A percentile compares a stretch with the other conserved stretches of the same genome.
Conservation (phyloP, 2,113 vertebrate species). For the Spea bombifrons region DNA sequence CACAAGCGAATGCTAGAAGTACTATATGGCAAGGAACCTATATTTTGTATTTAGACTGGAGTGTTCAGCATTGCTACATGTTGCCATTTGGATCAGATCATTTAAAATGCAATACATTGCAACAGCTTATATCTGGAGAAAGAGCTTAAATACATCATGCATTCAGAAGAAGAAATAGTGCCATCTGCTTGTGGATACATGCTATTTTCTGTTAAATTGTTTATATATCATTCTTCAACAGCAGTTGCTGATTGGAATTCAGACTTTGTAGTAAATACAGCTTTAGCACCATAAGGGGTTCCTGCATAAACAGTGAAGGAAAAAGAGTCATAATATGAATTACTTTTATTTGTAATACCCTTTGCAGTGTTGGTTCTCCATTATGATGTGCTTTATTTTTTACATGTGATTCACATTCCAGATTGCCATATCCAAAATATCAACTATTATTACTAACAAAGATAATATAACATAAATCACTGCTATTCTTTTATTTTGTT, state of each 20-base stretch:
- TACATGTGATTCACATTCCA: no score
- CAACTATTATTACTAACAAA: no score
- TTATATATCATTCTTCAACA: background rate
- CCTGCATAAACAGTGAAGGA: background rate
- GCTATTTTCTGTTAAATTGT: background rate
- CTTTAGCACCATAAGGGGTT: background rate
- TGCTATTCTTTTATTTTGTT: no score
- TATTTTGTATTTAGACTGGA: background rate
- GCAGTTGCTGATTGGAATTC: background rate
- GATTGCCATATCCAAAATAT: no score
- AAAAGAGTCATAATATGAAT: no score
- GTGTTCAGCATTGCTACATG: background rate
- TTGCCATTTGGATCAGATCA: background rate
- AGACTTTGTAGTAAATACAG: background rate
- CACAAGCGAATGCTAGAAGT: no score
- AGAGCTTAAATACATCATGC: background rate
- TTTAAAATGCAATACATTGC: background rate
- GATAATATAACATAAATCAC: no score
- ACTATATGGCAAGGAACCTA: no score
- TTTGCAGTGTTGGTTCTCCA: no score
- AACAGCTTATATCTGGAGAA: background rate
- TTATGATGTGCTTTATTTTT: no score
- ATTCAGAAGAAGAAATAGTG: conserved; percentile 26
- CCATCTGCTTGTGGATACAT: conserved; percentile 22
- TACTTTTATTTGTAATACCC: no score